Evolutionary conservation across 2,888 invertebrate genomes (phyloP).

Genomic region (Hesperia comma): DNA sequence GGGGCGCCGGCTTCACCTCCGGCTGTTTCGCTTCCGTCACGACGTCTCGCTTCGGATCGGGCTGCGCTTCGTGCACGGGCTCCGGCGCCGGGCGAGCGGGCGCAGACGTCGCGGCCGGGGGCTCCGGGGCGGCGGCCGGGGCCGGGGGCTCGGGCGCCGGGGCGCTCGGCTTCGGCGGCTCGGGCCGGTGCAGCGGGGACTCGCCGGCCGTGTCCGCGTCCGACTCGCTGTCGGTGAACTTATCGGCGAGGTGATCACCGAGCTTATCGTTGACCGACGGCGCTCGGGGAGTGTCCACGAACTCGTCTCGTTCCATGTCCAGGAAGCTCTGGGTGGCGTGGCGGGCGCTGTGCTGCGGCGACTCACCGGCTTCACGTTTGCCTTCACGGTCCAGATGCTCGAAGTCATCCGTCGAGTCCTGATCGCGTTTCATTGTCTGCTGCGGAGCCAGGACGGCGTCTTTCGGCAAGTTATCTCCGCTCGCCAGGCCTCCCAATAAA

Average conservation of each 20-base stretch:
- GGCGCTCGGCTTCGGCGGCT: conserved; percentile 50
- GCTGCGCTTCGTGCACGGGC: too few relatives aligned
- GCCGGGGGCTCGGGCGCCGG: conserved; percentile 50
- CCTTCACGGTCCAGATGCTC: conserved; percentile 88
- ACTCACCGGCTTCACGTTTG: conserved; percentile 61
- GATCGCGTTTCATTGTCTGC: conserved; percentile 80
- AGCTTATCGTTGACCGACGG: conserved; percentile 67
- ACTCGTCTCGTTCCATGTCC: conserved; percentile 78
- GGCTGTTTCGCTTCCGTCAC: conserved; percentile 45
- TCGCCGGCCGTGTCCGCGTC: conserved; percentile 79
- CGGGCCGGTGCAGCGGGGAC: conserved; percentile 72
- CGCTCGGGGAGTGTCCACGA: conserved; percentile 65
- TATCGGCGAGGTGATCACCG: conserved; percentile 77
- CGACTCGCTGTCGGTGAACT: conserved; percentile 84
- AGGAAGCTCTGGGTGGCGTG: conserved; percentile 73
- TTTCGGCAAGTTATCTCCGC: conserved; percentile 61
- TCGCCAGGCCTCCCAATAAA: conserved; percentile 66
- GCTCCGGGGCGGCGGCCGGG: conserved; percentile 51
- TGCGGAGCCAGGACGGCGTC: conserved; percentile 44
- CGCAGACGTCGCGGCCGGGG: conserved; percentile 60
- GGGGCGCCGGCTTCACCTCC: conserved; percentile 41
- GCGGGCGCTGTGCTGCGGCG: conserved; percentile 59
- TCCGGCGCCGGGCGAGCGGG: conserved; percentile 69
- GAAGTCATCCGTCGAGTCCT: conserved; percentile 89
- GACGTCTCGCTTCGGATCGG: conserved; percentile 39